Evolutionary conservation across 1,140 invertebrate genomes (phyloP).

Genomic region (Mizuhopecten yessoensis): DNA sequence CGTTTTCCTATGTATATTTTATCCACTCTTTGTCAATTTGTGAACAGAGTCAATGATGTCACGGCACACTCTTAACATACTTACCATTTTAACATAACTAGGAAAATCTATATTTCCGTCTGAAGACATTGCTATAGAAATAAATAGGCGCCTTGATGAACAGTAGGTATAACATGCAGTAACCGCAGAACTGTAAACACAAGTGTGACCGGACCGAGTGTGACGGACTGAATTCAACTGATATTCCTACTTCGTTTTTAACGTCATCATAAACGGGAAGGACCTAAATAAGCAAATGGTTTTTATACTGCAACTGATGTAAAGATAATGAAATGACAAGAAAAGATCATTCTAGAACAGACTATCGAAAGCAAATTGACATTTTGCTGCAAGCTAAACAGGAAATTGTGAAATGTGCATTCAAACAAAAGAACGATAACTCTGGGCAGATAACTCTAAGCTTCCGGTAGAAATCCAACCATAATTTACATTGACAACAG

Average conservation of each 20-base stretch:
- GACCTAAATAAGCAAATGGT: neutral
- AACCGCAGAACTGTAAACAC: neutral
- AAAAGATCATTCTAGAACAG: neutral
- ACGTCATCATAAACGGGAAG: neutral
- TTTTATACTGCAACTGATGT: neutral
- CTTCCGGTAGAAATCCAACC: neutral
- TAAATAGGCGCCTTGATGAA: too few species aligned
- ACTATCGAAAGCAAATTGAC: neutral
- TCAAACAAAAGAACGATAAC: neutral
- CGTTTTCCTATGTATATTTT: too few species aligned
- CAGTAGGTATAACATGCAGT: too few species aligned
- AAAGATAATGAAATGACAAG: neutral
- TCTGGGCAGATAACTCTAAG: neutral
- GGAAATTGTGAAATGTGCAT: neutral
- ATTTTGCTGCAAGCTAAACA: neutral
- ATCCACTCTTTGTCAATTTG: too few species aligned
- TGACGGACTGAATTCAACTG: neutral
- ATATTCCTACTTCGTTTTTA: neutral
- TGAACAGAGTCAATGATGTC: neutral
- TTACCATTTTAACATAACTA: neutral
- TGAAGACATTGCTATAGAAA: neutral
- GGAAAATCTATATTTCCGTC: neutral
- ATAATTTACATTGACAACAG: conserved; percentile 20
- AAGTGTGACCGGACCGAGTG: neutral
- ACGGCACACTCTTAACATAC: neutral